Evolutionary conservation across 2,888 invertebrate species (phyloP), one percentile per base, ranked within the genome.

Genomic region (Busseola fusca): DNA sequence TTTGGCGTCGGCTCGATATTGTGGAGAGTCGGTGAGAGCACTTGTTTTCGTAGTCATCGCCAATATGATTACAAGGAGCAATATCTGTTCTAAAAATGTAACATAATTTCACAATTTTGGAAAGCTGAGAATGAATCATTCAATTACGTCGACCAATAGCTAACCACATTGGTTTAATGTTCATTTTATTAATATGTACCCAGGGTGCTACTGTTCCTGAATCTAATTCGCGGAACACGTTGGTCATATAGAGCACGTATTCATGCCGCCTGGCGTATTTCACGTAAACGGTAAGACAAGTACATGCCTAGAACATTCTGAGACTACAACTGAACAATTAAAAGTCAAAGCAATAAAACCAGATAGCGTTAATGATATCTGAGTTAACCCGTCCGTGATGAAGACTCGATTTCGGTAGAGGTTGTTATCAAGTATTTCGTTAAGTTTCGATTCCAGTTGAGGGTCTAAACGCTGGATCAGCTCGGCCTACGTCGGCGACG

Each of bases 401-500:
- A 42, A 70, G 50, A 54, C 74, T 60, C 25, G 52, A 56, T 57
- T n/a, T 45, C 64, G 64, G 45, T 63, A 58, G 62, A 63, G 74
- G 75, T 81, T 77, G 83, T 84, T 86, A 78, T 58, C 69, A 54
- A 83, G 78, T 84, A 83, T 82, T 76, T 79, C 72, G 63, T 60
- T 45, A 80, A 86, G 81, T 84, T 85, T 79, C 76, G 74, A 78
- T 79, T 84, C 73, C 75, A 82, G 80, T 81, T 64, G 64, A 63
- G 42, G 56, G 59, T 69, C 65, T 69, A 25, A 25, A 25, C 18
- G 40, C 12, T 40, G 18, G n/a, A n/a, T n/a, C n/a, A n/a, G n/a
- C n/a, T n/a, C n/a, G n/a, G n/a, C n/a, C n/a, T n/a, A n/a, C n/a
- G n/a, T n/a, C n/a, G n/a, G n/a, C 52, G 21, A 34, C 42, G 57